These are phyloP conservation scores for Pseudomugil tenellus DNA, from an alignment of 2,797 vertebrate species.

Conservation along the genomic window DNA sequence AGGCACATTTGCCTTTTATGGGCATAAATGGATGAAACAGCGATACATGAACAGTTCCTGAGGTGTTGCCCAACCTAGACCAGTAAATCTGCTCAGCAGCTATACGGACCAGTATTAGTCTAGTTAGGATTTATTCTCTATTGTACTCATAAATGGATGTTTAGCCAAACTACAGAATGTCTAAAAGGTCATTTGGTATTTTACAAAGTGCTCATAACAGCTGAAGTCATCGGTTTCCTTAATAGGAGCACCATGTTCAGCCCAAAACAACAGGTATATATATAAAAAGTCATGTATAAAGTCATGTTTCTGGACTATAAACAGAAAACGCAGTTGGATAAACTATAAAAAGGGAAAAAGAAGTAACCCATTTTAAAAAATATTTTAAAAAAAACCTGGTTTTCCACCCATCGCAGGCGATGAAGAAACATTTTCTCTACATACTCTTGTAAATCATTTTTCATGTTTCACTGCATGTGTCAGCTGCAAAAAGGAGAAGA, in stretches of 20 bases:
- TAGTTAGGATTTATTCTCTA: neutral
- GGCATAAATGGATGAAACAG: conserved; percentile 23
- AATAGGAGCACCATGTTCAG: neutral
- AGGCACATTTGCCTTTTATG: conserved; percentile 52
- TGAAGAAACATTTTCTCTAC: neutral
- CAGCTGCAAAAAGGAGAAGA: neutral
- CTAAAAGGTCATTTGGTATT: neutral
- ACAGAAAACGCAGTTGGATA: neutral
- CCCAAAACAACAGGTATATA: neutral
- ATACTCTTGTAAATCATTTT: neutral
- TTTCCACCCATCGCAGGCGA: neutral
- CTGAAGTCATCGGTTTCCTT: neutral
- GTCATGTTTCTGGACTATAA: neutral
- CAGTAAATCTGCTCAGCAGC: neutral
- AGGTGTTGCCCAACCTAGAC: neutral
- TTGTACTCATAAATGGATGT: neutral
- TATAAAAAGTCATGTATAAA: neutral
- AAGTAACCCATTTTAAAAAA: no score
- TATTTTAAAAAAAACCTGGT: neutral
- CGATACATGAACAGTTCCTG: neutral
- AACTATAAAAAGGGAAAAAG: no score
- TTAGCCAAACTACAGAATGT: neutral
- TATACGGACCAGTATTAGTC: neutral
- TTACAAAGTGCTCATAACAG: neutral
- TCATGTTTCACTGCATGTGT: neutral